Evolutionary conservation across 2,888 invertebrate species (phyloP).

Genomic region (Apodemia duryi): DNA sequence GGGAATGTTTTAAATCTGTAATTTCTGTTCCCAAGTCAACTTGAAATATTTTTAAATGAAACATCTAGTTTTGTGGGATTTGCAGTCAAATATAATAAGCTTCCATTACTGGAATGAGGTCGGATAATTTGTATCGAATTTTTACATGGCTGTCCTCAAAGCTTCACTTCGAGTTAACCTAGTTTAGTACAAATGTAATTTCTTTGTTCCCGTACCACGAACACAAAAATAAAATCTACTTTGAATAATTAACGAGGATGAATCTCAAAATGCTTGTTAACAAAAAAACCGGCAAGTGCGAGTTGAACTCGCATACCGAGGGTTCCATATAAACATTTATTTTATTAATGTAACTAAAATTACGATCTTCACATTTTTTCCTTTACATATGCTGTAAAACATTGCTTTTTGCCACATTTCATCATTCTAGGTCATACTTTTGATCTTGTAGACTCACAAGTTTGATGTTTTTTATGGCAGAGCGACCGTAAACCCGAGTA

Average conservation of each 20-base stretch:
- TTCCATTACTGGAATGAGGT: slow-evolving; percentile 3
- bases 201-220: slow-evolving; percentile 4
- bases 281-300: too few species aligned
- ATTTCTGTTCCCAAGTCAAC: background rate
- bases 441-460: too few species aligned
- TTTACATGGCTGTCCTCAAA: slow-evolving; percentile 6
- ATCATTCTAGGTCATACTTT: too few species aligned
- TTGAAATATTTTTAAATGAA: background rate
- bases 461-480: too few species aligned
- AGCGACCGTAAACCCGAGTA: too few species aligned
- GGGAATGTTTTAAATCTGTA: too few species aligned
- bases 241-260: background rate
- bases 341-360: too few species aligned
- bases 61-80: background rate
- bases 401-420: too few species aligned
- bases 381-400: too few species aligned
- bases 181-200: slow-evolving; percentile 1
- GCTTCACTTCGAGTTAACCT: slow-evolving; percentile 8
- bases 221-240: background rate
- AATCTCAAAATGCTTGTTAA: background rate
- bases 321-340: too few species aligned
- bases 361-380: too few species aligned
- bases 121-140: slow-evolving; percentile 5
- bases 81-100: background rate
- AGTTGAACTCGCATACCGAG: too few species aligned